Conservation (phyloP, 2,113 vertebrate species). For the Cryptotis parvus region DNA sequence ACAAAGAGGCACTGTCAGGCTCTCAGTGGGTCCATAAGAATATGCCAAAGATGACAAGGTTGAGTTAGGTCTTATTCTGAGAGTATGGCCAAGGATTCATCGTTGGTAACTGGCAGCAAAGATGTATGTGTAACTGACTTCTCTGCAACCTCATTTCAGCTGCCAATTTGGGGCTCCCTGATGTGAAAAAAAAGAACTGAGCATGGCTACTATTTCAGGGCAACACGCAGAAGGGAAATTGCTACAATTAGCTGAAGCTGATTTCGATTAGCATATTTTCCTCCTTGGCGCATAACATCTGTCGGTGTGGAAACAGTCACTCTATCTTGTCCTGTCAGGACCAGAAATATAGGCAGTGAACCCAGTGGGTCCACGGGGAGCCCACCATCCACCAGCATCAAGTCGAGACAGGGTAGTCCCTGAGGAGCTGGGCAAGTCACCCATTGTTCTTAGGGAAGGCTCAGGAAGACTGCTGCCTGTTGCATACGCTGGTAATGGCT, state of each 20-base stretch:
- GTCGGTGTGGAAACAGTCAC: conserved; percentile 64
- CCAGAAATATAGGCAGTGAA: not conserved
- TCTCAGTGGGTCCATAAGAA: not conserved
- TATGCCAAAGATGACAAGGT: not conserved
- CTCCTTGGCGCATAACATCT: conserved; percentile 66
- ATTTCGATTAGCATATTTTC: conserved; percentile 71
- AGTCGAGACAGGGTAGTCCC: not conserved
- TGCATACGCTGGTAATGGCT: not conserved
- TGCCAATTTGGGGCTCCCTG: conserved; percentile 70
- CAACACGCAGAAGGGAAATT: conserved; percentile 49
- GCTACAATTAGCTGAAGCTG: conserved; percentile 63
- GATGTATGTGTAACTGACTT: conserved; percentile 36
- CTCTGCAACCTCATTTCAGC: conserved; percentile 48
- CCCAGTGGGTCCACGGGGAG: not conserved
- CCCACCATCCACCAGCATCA: not conserved
- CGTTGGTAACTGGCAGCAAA: conserved; percentile 7
- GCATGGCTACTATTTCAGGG: conserved; percentile 70
- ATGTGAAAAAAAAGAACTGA: conserved; percentile 49
- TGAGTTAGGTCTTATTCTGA: not conserved
- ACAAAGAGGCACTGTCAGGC: conserved; percentile 15
- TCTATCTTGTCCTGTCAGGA: conserved; percentile 56
- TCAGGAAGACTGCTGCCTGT: not conserved
- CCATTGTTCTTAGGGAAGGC: not conserved
- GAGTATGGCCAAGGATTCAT: not conserved
- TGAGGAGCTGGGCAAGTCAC: not conserved